Base-by-base conservation (phyloP, 2,113 vertebrate species). In the Grammomys dolichurus region DNA sequence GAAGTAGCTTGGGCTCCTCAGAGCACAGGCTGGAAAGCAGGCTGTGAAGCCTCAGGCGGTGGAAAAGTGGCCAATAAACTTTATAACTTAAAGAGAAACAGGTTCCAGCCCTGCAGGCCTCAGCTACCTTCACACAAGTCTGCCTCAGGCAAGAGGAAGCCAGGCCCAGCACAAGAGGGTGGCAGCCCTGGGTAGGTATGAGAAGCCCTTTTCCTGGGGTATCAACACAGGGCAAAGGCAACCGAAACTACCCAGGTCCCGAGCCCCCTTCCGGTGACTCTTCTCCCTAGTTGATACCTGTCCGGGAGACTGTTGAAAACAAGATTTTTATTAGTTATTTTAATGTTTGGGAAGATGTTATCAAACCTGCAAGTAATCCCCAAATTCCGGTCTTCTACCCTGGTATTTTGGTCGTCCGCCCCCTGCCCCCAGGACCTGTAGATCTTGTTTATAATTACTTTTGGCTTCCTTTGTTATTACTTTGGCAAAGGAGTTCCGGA, bases 31-130 rank as follows among this genome's bases (percentile, higher is more conserved):
- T 46, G 43, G 76, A 91, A 94, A 89, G 22, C 48, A 20, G 87
- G 73, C 58, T 46, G 87, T 24, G 92, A 72, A 67, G 84, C n/a
- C 14, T 2, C 40, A 1, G 84, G 81, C 69, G 31, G 87, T 81
- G 93, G 36, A 86, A 81, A 93, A 92, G 70, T 91, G 14, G 65
- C 84, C 95, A 95, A 95, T 92, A 95, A 97, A 97, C 12, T 28
- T 43, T 60, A 60, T 28, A 82, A 5, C 96, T 91, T 94, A 95
- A 97, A 97, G 97, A 86, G 95, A 96, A 95, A 4, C 36, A 31
- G 33, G 20, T 90, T 0, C 69, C 36, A 40, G 69, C 13, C 36
- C 69, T n/a, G 36, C 11, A 28, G 70, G 54, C 51, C 87, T 51
- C 10, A 10, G 67, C 85, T 36, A 73, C 54, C 48, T 82, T 26